Evolutionary conservation across 2,797 vertebrate species (phyloP).

Genomic region (Enteromius unitaeniatus): DNA sequence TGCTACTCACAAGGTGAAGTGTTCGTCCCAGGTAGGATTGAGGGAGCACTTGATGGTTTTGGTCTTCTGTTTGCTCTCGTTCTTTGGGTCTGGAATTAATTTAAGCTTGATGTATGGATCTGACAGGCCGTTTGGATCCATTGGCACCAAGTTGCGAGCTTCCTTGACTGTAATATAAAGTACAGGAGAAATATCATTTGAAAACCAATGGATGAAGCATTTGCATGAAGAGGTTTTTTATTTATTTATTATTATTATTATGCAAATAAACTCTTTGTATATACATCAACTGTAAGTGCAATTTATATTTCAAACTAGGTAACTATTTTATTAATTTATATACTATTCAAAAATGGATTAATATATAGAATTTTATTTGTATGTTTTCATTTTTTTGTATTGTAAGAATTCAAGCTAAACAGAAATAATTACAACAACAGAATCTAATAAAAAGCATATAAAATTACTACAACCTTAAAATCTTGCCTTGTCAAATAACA

Average conservation of each 20-base stretch:
- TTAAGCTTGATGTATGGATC: slow-evolving; percentile 99
- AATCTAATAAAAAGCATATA: background rate
- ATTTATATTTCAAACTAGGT: background rate
- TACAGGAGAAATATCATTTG: background rate
- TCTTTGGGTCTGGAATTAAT: slow-evolving; percentile 96
- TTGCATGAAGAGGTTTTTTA: background rate
- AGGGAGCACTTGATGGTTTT: slow-evolving; percentile 98
- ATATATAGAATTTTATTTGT: background rate
- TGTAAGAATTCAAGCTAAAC: background rate
- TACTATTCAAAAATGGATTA: background rate
- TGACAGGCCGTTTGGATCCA: slow-evolving; percentile 97
- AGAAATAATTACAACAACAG: background rate
- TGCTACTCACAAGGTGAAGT: slow-evolving; percentile 90
- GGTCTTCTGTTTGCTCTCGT: slow-evolving; percentile 99
- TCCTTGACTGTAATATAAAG: slow-evolving; percentile 85
- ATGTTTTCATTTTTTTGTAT: background rate
- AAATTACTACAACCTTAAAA: background rate
- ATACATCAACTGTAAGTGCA: background rate
- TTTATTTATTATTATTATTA: too few relatives aligned
- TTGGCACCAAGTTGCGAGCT: slow-evolving; percentile 94
- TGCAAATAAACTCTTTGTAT: background rate
- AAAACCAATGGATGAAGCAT: background rate
- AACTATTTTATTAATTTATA: too few relatives aligned
- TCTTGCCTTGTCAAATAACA: background rate
- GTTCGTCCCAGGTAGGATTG: slow-evolving; percentile 94